A percentile compares a stretch with the other conserved stretches of the same genome.
Evolutionary conservation across 35 echinoderm and acorn worm species (phyloP).

Genomic region (Lytechinus pictus): DNA sequence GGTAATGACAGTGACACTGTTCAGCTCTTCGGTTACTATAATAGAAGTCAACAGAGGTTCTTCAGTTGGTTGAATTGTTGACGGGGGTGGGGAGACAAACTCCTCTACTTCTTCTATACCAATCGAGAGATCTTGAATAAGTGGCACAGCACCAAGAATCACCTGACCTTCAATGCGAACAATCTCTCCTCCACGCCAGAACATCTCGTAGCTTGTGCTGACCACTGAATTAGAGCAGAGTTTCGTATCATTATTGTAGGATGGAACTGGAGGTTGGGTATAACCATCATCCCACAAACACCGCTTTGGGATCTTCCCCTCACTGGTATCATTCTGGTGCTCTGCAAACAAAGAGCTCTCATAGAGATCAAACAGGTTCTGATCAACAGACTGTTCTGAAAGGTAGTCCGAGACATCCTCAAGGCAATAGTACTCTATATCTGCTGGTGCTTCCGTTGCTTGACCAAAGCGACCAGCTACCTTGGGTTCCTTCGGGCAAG

Average conservation of each 20-base stretch:
- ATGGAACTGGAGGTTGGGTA: conserved; percentile 70
- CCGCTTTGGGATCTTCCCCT: neutral
- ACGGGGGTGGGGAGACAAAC: conserved; percentile 43
- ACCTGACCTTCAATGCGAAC: conserved; percentile 45
- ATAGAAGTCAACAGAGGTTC: neutral
- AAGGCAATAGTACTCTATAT: conserved; percentile 74
- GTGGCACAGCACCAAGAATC: conserved; percentile 64
- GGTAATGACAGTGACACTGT: conserved; percentile 42
- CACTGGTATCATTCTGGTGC: neutral
- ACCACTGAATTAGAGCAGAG: conserved; percentile 79
- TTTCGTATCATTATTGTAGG: conserved; percentile 65
- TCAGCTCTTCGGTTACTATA: neutral
- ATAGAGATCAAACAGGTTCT: conserved; percentile 40
- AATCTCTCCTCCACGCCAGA: conserved; percentile 82
- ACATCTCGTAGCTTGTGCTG: conserved; percentile 79
- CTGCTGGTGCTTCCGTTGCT: neutral
- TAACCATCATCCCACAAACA: conserved; percentile 97
- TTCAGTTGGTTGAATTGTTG: conserved; percentile 19
- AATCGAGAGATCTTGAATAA: neutral
- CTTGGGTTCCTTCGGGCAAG: conserved; percentile 72
- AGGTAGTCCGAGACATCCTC: conserved; percentile 66
- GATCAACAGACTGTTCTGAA: conserved; percentile 6
- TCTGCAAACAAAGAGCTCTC: conserved; percentile 69
- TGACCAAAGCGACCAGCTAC: conserved; percentile 65
- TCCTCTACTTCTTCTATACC: conserved; percentile 41